Percentiles rank a stretch among this genome's conserved stretches.
Conservation (phyloP, 2,888 invertebrate genomes). For the Azorinus chamasolen region DNA sequence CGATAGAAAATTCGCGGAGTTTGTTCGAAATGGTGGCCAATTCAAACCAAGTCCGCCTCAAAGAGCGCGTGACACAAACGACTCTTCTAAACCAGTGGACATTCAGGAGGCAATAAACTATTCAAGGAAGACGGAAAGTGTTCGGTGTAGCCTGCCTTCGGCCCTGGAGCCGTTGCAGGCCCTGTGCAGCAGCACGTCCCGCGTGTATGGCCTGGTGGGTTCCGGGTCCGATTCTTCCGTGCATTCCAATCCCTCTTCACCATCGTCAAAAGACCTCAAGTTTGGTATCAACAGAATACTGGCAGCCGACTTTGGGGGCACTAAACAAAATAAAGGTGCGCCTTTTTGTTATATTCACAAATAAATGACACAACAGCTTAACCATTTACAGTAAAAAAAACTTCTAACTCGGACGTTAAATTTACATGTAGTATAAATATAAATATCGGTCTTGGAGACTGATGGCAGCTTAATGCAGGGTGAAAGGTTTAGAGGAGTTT, state of each 20-base stretch:
- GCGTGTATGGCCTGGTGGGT: constrained; percentile 46
- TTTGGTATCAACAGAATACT: constrained; percentile 77
- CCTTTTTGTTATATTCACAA: no score
- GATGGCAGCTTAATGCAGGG: no score
- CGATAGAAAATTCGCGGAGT: no score
- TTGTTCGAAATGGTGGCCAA: no score
- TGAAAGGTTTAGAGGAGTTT: no score
- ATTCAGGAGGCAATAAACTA: constrained; percentile 30
- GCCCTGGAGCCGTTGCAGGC: constrained; percentile 78
- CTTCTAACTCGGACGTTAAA: no score
- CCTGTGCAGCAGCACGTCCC: constrained; percentile 72
- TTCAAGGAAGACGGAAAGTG: constrained; percentile 28
- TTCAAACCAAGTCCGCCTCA: not conserved
- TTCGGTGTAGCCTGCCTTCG: constrained; percentile 60
- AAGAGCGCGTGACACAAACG: not conserved
- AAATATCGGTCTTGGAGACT: no score
- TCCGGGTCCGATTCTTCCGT: not conserved
- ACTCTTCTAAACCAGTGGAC: not conserved
- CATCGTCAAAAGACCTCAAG: constrained; percentile 61
- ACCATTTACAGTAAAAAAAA: no score
- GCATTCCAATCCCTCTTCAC: constrained; percentile 7
- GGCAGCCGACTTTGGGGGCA: constrained; percentile 75
- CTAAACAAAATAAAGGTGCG: constrained; percentile 52
- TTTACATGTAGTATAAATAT: no score
- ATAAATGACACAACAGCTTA: no score